Evolutionary conservation across 1,140 invertebrate species (phyloP), one percentile per base, ranked within the genome.

Genomic region (Metopolophium dirhodum): DNA sequence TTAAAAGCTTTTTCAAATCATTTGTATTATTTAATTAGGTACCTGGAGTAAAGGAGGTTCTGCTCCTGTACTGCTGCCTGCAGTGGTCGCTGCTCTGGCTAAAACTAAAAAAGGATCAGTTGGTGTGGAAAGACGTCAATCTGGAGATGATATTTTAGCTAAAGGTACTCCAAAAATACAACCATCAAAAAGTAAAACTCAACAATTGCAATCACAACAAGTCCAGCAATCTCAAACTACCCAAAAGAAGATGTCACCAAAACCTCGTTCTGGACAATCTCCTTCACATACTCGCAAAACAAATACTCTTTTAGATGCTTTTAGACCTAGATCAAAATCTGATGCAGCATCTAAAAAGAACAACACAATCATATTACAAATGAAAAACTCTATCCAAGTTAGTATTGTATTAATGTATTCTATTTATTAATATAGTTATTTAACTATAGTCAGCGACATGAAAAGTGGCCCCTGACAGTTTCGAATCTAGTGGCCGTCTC

Each of bases 311-410:
- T 97, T 99, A 94, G 98, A 99, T 95, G 97, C 97, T 35, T 98
- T 99, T 95, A 96, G 97, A 94, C 98, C 96, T 82, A 96, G 97
- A 94, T 97, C 96, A 94, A 98, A 97, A 95, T 98, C 96, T 7
- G 98, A 98, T 95, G 97, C 96, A 41, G 96, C 96, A 37, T 94
- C 95, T 94, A 96, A 96, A 95, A 97, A 97, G 95, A 96, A 96
- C 94, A 96, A 95, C 85, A 96, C 96, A 95, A 96, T 98, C 95
- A 97, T 98, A 96, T 96, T 97, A n/a, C 97, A 97, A 94, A 97
- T 98, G 96, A 97, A 97, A 95, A 97, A 96, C 95, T 96, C 97
- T 94, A 95, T 98, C 95, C 96, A 98, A 96, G 97, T 97, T 96
- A 95, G 96, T 95, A 26, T 94, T 90, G 1, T 88, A 61, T 90